Evolutionary conservation across 2,113 vertebrate genomes (phyloP), one percentile per base, ranked within the genome.

Genomic region (Anhinga rufa): DNA sequence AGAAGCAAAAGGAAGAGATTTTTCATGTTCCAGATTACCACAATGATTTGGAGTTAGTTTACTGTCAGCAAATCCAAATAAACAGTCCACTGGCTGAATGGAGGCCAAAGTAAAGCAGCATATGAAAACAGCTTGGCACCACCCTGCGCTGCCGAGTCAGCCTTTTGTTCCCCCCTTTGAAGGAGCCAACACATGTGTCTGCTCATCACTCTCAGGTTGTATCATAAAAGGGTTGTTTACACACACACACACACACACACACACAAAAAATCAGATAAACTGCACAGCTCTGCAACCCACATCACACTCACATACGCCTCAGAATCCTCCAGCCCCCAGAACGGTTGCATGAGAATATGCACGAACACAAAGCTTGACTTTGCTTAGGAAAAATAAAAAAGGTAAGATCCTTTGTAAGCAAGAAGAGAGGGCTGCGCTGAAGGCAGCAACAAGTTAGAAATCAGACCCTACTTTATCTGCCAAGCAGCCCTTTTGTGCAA

Each of bases 31-130:
- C 16, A 36, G 57, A 85, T 82, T 51, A 76, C 65, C 94, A 88
- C 58, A 65, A 42, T 21, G 62, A 76, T 54, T 29, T 77, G 75
- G 62, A 80, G 75, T 52, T 65, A 40, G 71, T 95, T 95, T 75
- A 44, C 78, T 92, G 52, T 79, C 52, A 85, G 81, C 92, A 91
- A 91, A 89, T 24, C 86, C 91, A 96, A 96, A 83, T 31, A 95
- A 95, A 95, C 77, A 94, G 82, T n/a, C 44, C 55, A 40, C 20
- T 71, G 78, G 76, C 40, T 94, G 86, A 98, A 88, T 8, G 7
- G 29, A 74, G 81, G 65, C 82, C 93, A 96, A 93, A 94, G 61
- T 54, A 75, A 86, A 66, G 71, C 69, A 36, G 31, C 26, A 48
- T 6, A 91, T 9, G 70, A 84, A 32, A 74, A 61, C 74, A 55